These are phyloP conservation scores for Otocyon megalotis DNA, from an alignment of 2,113 vertebrate genomes.

Conservation along the genomic window DNA sequence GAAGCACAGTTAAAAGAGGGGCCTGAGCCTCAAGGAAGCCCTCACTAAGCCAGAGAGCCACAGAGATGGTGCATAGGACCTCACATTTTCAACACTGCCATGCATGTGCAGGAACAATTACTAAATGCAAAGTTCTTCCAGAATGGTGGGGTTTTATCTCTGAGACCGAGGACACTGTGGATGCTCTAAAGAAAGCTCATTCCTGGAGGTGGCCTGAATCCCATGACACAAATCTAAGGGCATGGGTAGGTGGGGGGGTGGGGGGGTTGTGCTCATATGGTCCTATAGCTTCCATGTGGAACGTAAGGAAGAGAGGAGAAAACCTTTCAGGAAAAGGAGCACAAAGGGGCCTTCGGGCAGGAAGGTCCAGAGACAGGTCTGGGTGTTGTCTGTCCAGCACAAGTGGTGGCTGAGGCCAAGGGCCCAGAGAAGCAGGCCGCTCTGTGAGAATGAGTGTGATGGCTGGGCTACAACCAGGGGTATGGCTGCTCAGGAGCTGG, in stretches of 20 bases:
- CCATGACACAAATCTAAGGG: rapidly evolving
- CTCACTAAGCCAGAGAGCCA: rapidly evolving
- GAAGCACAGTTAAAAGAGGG: rapidly evolving
- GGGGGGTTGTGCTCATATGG: rapidly evolving
- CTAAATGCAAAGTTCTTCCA: rapidly evolving
- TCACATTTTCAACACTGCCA: rapidly evolving
- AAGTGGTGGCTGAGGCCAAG: rapidly evolving
- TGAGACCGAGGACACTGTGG: rapidly evolving
- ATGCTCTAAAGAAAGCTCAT: rapidly evolving
- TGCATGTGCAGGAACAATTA: rapidly evolving
- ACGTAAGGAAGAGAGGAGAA: neutral
- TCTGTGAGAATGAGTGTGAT: rapidly evolving
- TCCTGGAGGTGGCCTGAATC: neutral
- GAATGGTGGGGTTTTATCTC: neutral
- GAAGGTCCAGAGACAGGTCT: rapidly evolving
- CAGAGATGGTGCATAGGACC: rapidly evolving
- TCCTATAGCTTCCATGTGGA: rapidly evolving
- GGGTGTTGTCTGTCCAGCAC: neutral
- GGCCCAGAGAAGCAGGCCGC: neutral
- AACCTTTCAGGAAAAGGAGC: no score
- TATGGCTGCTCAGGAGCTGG: rapidly evolving
- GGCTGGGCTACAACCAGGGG: rapidly evolving
- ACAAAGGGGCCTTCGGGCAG: rapidly evolving
- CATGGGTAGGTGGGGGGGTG: rapidly evolving
- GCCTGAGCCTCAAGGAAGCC: neutral